Conservation (phyloP, 2,113 vertebrate genomes). For the Hydrochoerus hydrochaeris region DNA sequence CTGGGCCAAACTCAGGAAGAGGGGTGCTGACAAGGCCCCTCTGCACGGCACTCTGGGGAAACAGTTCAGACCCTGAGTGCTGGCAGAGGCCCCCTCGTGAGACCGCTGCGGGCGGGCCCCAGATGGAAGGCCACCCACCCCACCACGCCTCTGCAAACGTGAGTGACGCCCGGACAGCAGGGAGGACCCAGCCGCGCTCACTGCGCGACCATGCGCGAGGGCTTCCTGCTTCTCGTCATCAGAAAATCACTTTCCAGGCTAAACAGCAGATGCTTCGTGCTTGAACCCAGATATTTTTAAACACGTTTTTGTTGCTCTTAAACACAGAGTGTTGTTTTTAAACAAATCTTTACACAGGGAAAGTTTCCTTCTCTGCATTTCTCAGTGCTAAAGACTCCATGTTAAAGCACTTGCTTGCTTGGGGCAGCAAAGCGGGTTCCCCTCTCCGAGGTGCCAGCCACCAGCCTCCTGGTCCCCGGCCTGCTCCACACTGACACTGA, state of each 20-base stretch:
- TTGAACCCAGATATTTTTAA: slow-evolving; percentile 59
- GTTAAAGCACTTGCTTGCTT: slow-evolving; percentile 2
- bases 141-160: background rate
- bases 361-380: background rate
- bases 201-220: fast-evolving
- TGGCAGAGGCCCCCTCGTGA: background rate
- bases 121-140: background rate
- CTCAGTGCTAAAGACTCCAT: background rate
- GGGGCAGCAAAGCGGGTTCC: slow-evolving; percentile 9
- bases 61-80: slow-evolving; percentile 19
- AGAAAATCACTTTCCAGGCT: slow-evolving; percentile 64
- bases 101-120: background rate
- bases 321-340: background rate
- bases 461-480: slow-evolving; percentile 80
- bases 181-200: fast-evolving
- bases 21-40: slow-evolving; percentile 9
- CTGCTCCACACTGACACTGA: slow-evolving; percentile 84
- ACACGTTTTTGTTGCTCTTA: background rate
- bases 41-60: background rate
- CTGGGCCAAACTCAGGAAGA: fast-evolving
- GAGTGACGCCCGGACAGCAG: fast-evolving
- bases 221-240: background rate
- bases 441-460: slow-evolving; percentile 87
- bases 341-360: background rate
- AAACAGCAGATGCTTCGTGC: slow-evolving; percentile 45